These are phyloP conservation scores for Isotomurus palustris DNA, from an alignment of 2,888 invertebrate species.

Conservation along the genomic window DNA sequence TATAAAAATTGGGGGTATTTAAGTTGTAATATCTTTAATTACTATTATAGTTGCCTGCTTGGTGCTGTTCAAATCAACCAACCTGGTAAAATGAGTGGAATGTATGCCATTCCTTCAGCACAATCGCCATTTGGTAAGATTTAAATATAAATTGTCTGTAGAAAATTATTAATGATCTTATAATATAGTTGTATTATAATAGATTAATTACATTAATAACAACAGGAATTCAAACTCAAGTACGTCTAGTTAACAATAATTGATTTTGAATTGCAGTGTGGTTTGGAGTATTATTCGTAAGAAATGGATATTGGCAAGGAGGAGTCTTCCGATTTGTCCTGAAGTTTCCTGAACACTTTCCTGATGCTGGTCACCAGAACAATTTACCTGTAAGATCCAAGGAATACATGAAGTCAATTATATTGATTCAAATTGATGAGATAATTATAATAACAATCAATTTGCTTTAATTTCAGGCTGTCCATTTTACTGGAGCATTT, in stretches of 20 bases:
- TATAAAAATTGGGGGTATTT: background rate
- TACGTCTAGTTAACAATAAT: background rate
- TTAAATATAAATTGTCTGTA: too few species aligned
- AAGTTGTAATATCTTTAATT: background rate
- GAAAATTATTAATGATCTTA: too few species aligned
- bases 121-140: constrained; percentile 71
- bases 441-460: too few species aligned
- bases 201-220: too few species aligned
- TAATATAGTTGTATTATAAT: too few species aligned
- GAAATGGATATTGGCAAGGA: constrained; percentile 69
- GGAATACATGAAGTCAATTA: too few species aligned
- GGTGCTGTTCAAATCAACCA: constrained; percentile 2
- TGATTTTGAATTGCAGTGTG: constrained; percentile 62
- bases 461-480: too few species aligned
- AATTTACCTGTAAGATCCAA: constrained; percentile 73
- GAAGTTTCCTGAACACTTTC: constrained; percentile 80
- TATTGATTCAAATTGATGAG: too few species aligned
- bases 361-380: constrained; percentile 60
- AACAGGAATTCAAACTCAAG: background rate
- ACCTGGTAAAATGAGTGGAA: constrained; percentile 54
- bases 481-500: constrained; percentile 10
- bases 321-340: constrained; percentile 87
- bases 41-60: constrained; percentile 2
- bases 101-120: constrained; percentile 89
- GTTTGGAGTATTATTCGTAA: constrained; percentile 86